Evolutionary conservation across 2,888 invertebrate species (phyloP).

Genomic region (Dryobotodes eremita): DNA sequence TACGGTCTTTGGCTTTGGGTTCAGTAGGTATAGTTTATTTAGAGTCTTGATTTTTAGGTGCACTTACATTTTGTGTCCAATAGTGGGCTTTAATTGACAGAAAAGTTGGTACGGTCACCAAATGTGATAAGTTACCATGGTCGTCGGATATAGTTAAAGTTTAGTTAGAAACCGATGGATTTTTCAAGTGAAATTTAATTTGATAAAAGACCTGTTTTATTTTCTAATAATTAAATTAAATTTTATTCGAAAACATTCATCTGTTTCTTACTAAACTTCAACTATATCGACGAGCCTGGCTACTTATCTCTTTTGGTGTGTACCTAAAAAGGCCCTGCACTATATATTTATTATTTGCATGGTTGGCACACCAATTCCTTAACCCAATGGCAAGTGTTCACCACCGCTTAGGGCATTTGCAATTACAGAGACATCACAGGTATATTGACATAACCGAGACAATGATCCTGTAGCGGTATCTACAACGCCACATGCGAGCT

Average conservation of each 20-base stretch:
- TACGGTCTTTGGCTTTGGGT: slow-evolving; percentile 42
- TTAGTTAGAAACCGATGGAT: no score
- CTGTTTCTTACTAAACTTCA: no score
- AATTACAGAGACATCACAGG: background rate
- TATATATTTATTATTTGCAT: background rate
- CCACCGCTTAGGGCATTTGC: background rate
- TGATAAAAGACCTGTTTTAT: no score
- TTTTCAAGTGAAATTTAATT: no score
- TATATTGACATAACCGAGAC: background rate
- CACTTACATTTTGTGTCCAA: background rate
- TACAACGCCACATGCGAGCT: no score
- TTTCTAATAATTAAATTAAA: no score
- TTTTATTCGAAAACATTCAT: no score
- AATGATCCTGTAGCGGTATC: no score
- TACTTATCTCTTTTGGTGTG: no score
- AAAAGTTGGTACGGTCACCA: background rate
- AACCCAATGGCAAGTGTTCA: background rate
- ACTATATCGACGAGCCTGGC: no score
- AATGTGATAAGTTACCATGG: background rate
- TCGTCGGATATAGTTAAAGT: background rate
- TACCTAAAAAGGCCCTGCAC: no score
- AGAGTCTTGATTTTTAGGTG: slow-evolving; percentile 18
- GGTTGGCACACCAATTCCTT: background rate
- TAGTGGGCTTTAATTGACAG: background rate
- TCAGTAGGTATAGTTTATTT: slow-evolving; percentile 26